These are phyloP conservation scores for Hipparchia semele DNA, from an alignment of 2,888 invertebrate species.

Conservation along the genomic window DNA sequence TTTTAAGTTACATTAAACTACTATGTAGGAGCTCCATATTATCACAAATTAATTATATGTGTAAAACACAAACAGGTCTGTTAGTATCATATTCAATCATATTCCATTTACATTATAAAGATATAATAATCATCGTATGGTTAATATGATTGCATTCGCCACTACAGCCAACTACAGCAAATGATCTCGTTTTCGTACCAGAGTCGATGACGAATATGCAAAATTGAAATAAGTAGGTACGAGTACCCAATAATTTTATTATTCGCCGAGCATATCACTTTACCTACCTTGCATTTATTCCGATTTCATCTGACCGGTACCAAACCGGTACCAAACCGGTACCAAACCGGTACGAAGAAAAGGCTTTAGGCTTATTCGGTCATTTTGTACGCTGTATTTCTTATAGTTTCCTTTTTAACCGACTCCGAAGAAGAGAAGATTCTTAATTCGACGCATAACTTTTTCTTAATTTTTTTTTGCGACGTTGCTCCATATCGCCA, in stretches of 20 bases:
- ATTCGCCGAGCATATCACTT: neutral
- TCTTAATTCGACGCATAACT: no score
- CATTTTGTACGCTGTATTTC: neutral
- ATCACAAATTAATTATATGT: no score
- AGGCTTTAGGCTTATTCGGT: neutral
- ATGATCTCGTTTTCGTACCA: conserved; percentile 11
- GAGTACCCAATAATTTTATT: neutral
- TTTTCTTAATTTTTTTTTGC: no score
- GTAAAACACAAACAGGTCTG: no score
- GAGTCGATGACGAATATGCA: neutral
- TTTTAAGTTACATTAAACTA: no score
- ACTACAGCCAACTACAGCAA: neutral
- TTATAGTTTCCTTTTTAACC: neutral
- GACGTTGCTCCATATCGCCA: no score
- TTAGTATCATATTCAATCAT: no score
- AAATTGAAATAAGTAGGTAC: neutral
- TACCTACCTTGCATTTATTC: neutral
- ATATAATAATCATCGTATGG: neutral
- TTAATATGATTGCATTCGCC: conserved; percentile 9
- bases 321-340: no score
- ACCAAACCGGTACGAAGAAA: neutral
- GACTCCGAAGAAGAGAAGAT: no score
- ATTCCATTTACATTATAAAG: neutral
- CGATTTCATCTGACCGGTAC: neutral
- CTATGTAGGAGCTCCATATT: no score